These are phyloP conservation scores for Microtus pennsylvanicus DNA, from an alignment of 2,113 vertebrate genomes.

Conservation along the genomic window DNA sequence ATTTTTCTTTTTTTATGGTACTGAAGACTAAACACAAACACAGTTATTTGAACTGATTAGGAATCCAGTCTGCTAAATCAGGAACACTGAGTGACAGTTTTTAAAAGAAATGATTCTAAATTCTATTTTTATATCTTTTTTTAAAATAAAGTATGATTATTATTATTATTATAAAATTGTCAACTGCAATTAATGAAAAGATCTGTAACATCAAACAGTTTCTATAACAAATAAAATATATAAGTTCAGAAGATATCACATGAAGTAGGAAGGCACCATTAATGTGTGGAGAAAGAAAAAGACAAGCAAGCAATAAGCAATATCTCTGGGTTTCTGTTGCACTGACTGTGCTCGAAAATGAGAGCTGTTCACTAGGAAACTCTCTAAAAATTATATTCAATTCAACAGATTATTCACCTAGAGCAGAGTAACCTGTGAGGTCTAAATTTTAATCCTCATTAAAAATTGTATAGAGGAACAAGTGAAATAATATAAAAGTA, in stretches of 20 bases:
- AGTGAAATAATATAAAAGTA: neutral
- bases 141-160: neutral
- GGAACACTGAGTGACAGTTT: fast-evolving
- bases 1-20: no score
- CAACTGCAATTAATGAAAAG: neutral
- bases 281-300: neutral
- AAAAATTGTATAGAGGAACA: neutral
- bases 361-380: no score
- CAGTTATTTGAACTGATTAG: no score
- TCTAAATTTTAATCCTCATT: neutral
- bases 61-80: neutral
- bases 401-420: no score
- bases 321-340: no score
- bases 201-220: no score
- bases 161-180: neutral
- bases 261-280: no score
- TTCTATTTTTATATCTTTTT: neutral
- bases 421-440: neutral
- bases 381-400: neutral
- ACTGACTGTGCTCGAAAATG: no score
- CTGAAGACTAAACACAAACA: neutral
- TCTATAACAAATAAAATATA: neutral
- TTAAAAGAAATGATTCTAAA: neutral
- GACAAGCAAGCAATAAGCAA: no score
- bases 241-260: neutral